Conservation (phyloP, 2,888 invertebrate species). For the Pristionchus mayeri region DNA sequence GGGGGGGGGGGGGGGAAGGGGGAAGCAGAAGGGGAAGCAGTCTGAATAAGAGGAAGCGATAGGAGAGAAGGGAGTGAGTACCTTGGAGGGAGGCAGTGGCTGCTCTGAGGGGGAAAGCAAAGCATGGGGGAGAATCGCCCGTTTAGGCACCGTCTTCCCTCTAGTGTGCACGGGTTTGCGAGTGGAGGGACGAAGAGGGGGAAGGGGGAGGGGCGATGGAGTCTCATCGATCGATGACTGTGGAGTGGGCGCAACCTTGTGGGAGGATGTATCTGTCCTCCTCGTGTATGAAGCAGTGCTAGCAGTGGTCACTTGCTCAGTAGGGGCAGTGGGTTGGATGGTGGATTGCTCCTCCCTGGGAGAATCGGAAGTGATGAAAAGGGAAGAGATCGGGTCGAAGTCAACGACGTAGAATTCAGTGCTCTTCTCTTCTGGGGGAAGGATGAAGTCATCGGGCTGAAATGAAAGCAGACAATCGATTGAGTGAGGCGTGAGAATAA, state of each 20-base stretch:
- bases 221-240: too few species aligned
- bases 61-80: neutral
- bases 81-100: too few species aligned
- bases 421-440: conserved; percentile 15
- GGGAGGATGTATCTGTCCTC: neutral
- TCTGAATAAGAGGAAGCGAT: conserved; percentile 4
- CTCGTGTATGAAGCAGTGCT: neutral
- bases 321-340: neutral
- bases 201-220: neutral
- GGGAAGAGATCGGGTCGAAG: conserved; percentile 13
- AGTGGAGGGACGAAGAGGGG: neutral
- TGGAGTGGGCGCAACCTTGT: too few species aligned
- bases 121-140: neutral
- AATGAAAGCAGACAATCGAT: conserved; percentile 9
- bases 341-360: neutral
- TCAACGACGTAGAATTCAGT: conserved; percentile 25
- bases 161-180: neutral
- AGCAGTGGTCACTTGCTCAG: neutral
- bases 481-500: neutral
- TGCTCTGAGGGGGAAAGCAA: neutral
- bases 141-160: neutral
- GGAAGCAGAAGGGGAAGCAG: neutral
- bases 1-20: neutral
- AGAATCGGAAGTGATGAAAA: neutral
- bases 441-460: conserved; percentile 40